These are phyloP conservation scores for Dermochelys coriacea DNA, from an alignment of 2,797 vertebrate genomes.

Conservation along the genomic window DNA sequence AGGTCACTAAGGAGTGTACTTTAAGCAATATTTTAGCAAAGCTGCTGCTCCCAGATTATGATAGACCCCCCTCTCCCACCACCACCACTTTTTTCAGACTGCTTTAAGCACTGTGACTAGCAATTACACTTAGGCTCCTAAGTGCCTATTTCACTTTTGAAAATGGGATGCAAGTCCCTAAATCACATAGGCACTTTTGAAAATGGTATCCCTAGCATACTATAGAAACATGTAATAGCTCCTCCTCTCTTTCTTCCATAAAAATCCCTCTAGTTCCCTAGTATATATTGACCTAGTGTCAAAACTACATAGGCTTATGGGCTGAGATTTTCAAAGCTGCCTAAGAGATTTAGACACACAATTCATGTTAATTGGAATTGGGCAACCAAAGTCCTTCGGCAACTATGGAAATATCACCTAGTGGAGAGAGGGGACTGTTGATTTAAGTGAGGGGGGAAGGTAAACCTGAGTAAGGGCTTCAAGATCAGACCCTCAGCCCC, in stretches of 20 bases:
- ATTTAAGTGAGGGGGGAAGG: background rate
- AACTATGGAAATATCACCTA: background rate
- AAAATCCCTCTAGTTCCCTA: background rate
- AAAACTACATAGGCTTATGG: background rate
- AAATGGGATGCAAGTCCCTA: background rate
- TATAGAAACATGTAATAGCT: background rate
- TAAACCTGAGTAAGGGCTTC: rapidly evolving
- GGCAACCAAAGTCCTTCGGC: background rate
- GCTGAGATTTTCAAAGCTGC: background rate
- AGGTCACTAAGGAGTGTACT: no score
- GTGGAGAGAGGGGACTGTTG: background rate
- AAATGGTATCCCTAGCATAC: background rate
- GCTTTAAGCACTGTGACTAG: background rate
- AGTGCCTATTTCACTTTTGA: background rate
- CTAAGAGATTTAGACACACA: background rate
- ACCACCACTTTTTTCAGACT: no score
- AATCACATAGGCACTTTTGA: background rate
- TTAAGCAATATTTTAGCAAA: no score
- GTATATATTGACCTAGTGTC: background rate
- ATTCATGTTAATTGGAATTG: background rate
- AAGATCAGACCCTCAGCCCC: rapidly evolving
- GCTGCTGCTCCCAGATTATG: no score
- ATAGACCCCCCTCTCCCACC: no score
- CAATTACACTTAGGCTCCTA: background rate
- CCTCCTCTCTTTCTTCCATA: background rate